Evolutionary conservation across 2,797 vertebrate species (phyloP).

Genomic region (Paguma larvata): DNA sequence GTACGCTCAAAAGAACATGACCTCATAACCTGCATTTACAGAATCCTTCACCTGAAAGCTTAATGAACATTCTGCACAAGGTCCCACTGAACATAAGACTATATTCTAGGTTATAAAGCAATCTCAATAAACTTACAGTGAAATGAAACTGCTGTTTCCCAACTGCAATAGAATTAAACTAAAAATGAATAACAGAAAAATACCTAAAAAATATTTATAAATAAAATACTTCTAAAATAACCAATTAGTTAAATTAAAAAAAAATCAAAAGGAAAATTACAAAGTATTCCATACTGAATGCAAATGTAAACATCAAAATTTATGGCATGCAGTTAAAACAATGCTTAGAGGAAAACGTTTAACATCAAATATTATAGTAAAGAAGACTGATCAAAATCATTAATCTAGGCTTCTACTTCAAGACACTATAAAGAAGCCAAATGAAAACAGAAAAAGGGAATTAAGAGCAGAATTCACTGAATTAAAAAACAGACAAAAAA

Average conservation of each 20-base stretch:
- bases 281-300: not conserved
- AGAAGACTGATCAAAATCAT: not conserved
- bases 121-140: not conserved
- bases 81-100: not conserved
- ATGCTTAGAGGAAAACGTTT: not conserved
- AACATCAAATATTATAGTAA: not conserved
- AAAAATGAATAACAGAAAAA: not conserved
- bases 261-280: slow-evolving; percentile 15
- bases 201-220: slow-evolving; percentile 1
- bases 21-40: not conserved
- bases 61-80: not conserved
- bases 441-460: not conserved
- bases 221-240: slow-evolving; percentile 18
- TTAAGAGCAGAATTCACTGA: not conserved
- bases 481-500: not conserved
- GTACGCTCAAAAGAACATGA: not conserved
- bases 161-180: not conserved
- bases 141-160: not conserved
- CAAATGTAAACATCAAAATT: not conserved
- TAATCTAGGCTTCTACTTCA: slow-evolving; percentile 3
- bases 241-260: not conserved
- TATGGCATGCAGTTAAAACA: not conserved
- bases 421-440: slow-evolving; percentile 3
- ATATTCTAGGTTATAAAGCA: not conserved
- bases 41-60: not conserved